Evolutionary conservation across 2,113 vertebrate species (phyloP), one percentile per base, ranked within the genome.

Genomic region (Rattus norvegicus): DNA sequence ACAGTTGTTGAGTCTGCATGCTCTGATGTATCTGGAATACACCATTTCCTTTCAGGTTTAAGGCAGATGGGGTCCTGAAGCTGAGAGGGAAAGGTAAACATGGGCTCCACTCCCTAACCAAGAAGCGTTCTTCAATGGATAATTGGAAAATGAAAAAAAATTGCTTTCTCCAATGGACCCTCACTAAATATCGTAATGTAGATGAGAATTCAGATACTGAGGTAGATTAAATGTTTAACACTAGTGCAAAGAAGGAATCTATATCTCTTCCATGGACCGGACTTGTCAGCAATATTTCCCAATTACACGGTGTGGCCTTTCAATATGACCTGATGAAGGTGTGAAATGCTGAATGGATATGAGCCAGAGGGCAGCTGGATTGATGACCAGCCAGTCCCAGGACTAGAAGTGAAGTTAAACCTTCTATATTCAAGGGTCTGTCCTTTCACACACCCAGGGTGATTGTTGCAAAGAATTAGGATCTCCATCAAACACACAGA

Each of bases 381-480:
- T 73, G 77, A 30, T 93, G 10, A 47, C n/a, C 49, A 73, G 49
- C 30, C 77, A 92, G 77, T 70, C 26, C 26, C n/a, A 80, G 69
- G 56, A 76, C 1, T 0, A 70, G 73, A 84, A 92, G 63, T 90
- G 33, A 96, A 95, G 93, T 69, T 59, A 93, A 79, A 67, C 52
- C 72, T 67, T 93, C 54, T 76, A 39, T 69, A 59, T 70, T 75
- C 81, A 84, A 69, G 49, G 6, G 24, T 83, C 63, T 96, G 79
- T 9, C 52, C 87, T 87, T 90, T 93, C 59, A 93, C 79, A 93
- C 69, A 7, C 43, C 36, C 70, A 94, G 84, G 39, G 17, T 20
- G 95, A 83, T 87, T 84, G 49, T 39, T 86, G 91, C 69, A 95
- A 76, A 75, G 69, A 96, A 93, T 85, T 63, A 94, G 83, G 49